Evolutionary conservation across 2,797 vertebrate species (phyloP), one percentile per base, ranked within the genome.

Genomic region (Falco peregrinus): DNA sequence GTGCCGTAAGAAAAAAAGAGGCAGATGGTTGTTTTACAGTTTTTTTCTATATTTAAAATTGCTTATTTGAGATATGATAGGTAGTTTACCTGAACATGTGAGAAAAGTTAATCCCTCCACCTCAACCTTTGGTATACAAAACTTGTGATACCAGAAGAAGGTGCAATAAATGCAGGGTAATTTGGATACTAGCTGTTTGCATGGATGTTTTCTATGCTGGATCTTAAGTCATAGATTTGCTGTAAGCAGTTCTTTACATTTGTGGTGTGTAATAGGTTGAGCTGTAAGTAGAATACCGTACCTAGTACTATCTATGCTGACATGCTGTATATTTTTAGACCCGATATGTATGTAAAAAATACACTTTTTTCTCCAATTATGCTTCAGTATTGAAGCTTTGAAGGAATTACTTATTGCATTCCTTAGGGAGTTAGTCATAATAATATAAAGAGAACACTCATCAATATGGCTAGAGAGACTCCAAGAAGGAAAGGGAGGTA

Each of bases 181-280:
- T 97, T 85, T 93, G 87, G 71, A 71, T 69, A 73, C 47, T 71
- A 61, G 41, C 73, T 91, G 35, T 96, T 97, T 92, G 75, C 18
- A 77, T 91, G 87, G 87, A 83, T 81, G 64, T 97, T 97, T 97
- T 96, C 83, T 65, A 8, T 84, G 25, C 33, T 90, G 18, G 51
- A 87, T 83, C 77, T 88, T 86, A 90, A 94, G 67, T 59, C n/a
- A 97, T 82, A 75, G 97, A 96, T 97, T 97, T 98, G 82, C 95
- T 98, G 95, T 95, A 93, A 97, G 50, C 35, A 17, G 28, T 86
- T 94, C 74, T 94, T 97, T 94, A 39, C 47, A 65, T 65, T 85
- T 93, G 20, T 82, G 33, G 19, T 90, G 56, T n/a, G 53, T 93
- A 94, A 64, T 68, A 77, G 13, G 35, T 88, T 93, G 88, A 95